Base-by-base conservation (phyloP, 2,113 vertebrate genomes). In the Solea solea region DNA sequence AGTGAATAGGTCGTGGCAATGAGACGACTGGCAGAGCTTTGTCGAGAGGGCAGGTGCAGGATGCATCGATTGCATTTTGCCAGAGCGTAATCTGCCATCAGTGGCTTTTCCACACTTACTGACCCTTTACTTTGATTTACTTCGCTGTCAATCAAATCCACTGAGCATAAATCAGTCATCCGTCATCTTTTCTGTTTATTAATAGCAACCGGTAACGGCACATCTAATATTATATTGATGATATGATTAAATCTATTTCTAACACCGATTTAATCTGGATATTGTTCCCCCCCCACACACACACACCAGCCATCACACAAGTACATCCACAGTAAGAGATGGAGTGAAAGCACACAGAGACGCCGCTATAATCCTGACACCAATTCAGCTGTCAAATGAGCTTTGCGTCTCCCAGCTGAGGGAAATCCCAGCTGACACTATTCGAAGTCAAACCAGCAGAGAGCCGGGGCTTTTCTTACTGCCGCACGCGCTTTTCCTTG, bases 371-470 rank as follows among this genome's bases (percentile, higher is more conserved):
- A 21, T 21, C 21, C 21, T 1, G 21, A 21, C 25, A 8, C 5
- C 44, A 28, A 50, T 56, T 44, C 16, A 51, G 27, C 56, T 49
- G 57, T 49, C 25, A 49, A 59, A 67, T 66, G 34, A 76, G 68
- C 61, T 4, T n/a, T 44, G 42, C 28, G 59, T 44, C 21, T 21
- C 21, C 21, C 7, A 48, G 55, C 61, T 54, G 56, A 14, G 49
- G n/a, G 74, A 77, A 79, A 76, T 61, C 74, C 83, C 68, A 34
- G 34, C 45, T 1, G 41, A 65, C 71, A 61, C 11, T 34, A 34
- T 34, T 64, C 56, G 34, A 80, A 64, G 27, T 3, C 2, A 28
- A 50, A 71, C 69, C n/a, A 10, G 3, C 76, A 55, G 39, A 68
- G 7, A 66, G 40, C n/a, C 27, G 0, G 0, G 7, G 15, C n/a